Percentiles rank a stretch among this genome's conserved stretches.
These are phyloP conservation scores for Siderastrea radians DNA, from an alignment of 92 coral and sea anemone species.

Conservation along the genomic window DNA sequence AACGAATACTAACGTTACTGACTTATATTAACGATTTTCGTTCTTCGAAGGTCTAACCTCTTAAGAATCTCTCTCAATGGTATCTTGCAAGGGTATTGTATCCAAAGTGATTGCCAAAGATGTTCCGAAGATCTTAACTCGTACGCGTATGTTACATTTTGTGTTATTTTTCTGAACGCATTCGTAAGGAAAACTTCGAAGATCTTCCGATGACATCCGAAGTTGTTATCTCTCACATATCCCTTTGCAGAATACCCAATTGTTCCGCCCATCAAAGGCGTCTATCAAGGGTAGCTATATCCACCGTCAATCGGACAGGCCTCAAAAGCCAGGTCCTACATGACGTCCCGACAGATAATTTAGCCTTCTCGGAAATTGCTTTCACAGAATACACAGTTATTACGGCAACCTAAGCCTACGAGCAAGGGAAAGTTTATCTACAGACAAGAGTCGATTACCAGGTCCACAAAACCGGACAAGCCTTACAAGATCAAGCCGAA, in stretches of 20 bases:
- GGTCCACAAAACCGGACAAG: conserved; percentile 70
- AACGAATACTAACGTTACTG: too few species aligned
- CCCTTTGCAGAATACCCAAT: not conserved
- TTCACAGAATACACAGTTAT: conserved; percentile 80
- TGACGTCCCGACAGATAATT: not conserved
- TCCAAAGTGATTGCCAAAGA: not conserved
- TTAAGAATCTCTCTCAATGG: too few species aligned
- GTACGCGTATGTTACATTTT: not conserved
- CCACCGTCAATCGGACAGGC: not conserved
- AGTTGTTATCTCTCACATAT: not conserved
- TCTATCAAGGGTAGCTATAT: not conserved
- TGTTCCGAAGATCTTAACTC: not conserved
- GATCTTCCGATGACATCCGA: not conserved
- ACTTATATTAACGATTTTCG: too few species aligned
- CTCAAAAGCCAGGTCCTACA: not conserved
- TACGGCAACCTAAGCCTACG: conserved; percentile 73
- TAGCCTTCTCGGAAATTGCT: conserved; percentile 9
- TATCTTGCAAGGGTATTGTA: too few species aligned
- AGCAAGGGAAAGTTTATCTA: conserved; percentile 80
- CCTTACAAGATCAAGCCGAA: conserved; percentile 77
- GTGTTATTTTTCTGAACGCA: not conserved
- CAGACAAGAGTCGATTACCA: conserved; percentile 80
- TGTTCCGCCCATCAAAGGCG: not conserved
- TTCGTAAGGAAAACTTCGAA: not conserved
- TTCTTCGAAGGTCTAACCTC: too few species aligned